Percentiles rank a stretch among this genome's conserved stretches.
phyloP scores from a whole-genome alignment of 2,797 vertebrate species.

The Taeniopygia guttata region DNA sequence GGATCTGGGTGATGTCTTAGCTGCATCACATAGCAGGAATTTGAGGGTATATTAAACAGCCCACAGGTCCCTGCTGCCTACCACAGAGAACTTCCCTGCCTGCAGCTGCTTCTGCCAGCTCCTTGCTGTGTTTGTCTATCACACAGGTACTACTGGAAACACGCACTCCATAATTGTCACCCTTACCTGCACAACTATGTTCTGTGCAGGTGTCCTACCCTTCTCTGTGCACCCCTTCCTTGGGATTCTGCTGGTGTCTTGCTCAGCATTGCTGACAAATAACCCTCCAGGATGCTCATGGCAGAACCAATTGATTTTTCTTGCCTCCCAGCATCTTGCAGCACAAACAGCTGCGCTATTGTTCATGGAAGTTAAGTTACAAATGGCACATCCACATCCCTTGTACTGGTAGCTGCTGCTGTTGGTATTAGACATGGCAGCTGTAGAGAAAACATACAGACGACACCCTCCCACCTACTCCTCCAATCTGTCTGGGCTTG shows the following conservation, averaged over 20 bases:
- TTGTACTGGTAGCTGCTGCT: neutral
- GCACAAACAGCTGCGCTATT: neutral
- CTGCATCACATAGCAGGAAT: neutral
- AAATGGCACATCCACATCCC: neutral
- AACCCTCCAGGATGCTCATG: neutral
- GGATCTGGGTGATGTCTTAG: neutral
- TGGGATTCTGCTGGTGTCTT: neutral
- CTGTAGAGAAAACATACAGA: neutral
- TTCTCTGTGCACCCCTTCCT: neutral
- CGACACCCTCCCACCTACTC: neutral
- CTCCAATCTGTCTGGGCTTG: neutral
- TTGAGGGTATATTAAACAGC: neutral
- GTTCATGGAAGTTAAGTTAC: neutral
- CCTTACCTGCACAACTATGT: neutral
- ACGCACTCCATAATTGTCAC: neutral
- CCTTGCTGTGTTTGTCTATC: neutral
- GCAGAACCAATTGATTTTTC: conserved; percentile 18
- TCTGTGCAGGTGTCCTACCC: neutral
- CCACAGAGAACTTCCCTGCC: neutral
- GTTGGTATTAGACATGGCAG: neutral
- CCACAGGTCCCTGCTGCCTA: neutral
- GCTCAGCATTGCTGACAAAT: neutral
- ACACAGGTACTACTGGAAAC: neutral
- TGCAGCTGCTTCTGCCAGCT: neutral
- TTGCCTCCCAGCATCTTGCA: neutral